These are phyloP conservation scores for Polia nebulosa DNA, from an alignment of 2,888 invertebrate species.

Conservation along the genomic window DNA sequence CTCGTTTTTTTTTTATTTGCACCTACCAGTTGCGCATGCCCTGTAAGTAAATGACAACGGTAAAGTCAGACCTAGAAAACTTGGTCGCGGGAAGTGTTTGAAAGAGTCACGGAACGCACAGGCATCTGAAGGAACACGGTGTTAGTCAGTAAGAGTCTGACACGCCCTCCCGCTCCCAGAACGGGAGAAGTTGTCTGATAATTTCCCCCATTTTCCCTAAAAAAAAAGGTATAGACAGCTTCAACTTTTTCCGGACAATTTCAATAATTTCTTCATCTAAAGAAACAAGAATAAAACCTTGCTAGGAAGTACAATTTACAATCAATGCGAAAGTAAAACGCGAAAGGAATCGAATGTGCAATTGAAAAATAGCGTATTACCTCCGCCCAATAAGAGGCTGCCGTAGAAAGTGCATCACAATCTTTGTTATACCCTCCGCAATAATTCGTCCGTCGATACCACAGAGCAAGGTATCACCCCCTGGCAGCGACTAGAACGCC, in stretches of 20 bases:
- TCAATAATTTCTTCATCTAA: background rate
- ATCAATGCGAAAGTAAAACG: conserved; percentile 63
- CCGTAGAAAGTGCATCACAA: conserved; percentile 79
- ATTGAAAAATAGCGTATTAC: conserved; percentile 82
- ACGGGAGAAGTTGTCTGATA: no score
- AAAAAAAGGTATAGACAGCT: no score
- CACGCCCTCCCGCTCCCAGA: no score
- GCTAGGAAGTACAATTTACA: conserved; percentile 34
- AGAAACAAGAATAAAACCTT: background rate
- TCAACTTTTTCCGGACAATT: background rate
- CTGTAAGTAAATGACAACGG: no score
- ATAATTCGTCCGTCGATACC: conserved; percentile 77
- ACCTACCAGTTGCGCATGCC: no score
- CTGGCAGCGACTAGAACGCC: no score
- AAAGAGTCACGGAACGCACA: no score
- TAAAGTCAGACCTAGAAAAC: background rate
- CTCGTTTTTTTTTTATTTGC: no score
- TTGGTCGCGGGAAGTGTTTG: no score
- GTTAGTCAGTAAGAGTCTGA: no score
- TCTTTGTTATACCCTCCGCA: conserved; percentile 77
- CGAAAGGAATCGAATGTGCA: conserved; percentile 71
- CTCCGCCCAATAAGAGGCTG: conserved; percentile 71
- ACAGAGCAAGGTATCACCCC: background rate
- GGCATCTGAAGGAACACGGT: no score
- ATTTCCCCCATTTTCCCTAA: no score